A percentile compares a stretch with the other conserved stretches of the same genome.
phyloP scores from a whole-genome alignment of 2,113 vertebrate genomes.

The Larimichthys crocea region DNA sequence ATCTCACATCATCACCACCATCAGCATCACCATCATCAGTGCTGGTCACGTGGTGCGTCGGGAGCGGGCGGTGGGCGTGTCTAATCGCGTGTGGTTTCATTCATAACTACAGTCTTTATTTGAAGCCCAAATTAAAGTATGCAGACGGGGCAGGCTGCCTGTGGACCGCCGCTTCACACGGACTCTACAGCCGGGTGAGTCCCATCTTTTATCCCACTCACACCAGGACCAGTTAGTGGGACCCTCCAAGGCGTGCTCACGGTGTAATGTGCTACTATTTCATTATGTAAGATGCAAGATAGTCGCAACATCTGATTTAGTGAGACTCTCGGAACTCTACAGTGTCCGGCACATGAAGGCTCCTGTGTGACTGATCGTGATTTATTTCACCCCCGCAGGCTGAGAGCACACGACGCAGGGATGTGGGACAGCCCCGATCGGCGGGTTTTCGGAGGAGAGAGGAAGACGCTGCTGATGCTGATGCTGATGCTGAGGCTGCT shows the following conservation, averaged over 20 bases:
- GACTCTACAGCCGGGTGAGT: slow-evolving; percentile 79
- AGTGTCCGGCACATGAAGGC: slow-evolving; percentile 12
- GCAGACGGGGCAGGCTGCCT: slow-evolving; percentile 68
- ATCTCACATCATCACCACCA: slow-evolving; percentile 61
- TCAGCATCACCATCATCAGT: slow-evolving; percentile 47
- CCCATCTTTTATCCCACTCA: background rate
- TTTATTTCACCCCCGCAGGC: slow-evolving; percentile 55
- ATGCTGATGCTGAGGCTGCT: slow-evolving; percentile 42
- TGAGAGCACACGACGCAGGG: slow-evolving; percentile 51
- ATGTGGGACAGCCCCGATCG: slow-evolving; percentile 66
- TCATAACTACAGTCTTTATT: slow-evolving; percentile 85
- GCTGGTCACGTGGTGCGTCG: slow-evolving; percentile 73
- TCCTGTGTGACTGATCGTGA: slow-evolving; percentile 36
- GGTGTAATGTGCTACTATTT: slow-evolving; percentile 48
- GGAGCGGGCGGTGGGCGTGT: slow-evolving; percentile 84
- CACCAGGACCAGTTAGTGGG: slow-evolving; percentile 10
- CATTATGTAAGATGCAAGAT: slow-evolving; percentile 54
- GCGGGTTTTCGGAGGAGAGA: slow-evolving; percentile 52
- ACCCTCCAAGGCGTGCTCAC: background rate
- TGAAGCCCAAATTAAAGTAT: slow-evolving; percentile 80
- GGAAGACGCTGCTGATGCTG: slow-evolving; percentile 55
- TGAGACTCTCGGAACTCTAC: background rate
- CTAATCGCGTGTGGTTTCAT: slow-evolving; percentile 82
- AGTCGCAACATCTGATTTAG: slow-evolving; percentile 24
- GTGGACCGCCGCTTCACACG: slow-evolving; percentile 68